A percentile compares a stretch with the other conserved stretches of the same genome.
phyloP scores from a whole-genome alignment of 2,113 vertebrate genomes.

The Isichthys henryi region DNA sequence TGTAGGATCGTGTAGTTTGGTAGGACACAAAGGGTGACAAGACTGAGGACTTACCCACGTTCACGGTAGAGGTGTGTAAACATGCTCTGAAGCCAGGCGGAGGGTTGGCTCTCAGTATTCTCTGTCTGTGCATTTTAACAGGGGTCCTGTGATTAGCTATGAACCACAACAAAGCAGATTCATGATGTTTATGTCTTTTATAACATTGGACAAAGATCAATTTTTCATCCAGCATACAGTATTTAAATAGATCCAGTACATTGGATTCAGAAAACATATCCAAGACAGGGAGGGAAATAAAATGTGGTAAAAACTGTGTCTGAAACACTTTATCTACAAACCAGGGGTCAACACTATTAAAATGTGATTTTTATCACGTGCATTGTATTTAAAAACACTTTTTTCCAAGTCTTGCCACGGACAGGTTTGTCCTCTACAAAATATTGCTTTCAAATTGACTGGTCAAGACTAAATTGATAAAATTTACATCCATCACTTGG shows the following conservation, averaged over 20 bases:
- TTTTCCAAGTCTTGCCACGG: not conserved
- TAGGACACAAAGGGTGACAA: not conserved
- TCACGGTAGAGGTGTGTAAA: not conserved
- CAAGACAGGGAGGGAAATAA: not conserved
- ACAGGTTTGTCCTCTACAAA: not conserved
- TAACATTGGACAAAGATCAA: not conserved
- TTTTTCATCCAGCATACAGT: not conserved
- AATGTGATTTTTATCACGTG: not conserved
- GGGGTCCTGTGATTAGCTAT: not conserved
- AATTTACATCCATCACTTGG: not conserved
- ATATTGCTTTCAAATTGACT: not conserved
- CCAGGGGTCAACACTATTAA: not conserved
- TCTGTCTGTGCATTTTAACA: not conserved
- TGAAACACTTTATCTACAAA: not conserved
- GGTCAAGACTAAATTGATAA: not conserved
- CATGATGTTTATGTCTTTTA: not conserved
- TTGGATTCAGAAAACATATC: not conserved
- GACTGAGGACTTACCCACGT: not conserved
- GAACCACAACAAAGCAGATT: not conserved
- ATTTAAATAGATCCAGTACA: not conserved
- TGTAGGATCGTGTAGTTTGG: not conserved
- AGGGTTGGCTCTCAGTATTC: not conserved
- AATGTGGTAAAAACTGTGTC: not conserved
- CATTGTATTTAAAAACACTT: not conserved
- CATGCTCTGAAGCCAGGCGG: not conserved